A percentile compares a stretch with the other conserved stretches of the same genome.
These are phyloP conservation scores for Carterocephalus palaemon DNA, from an alignment of 2,888 invertebrate genomes.

Conservation along the genomic window DNA sequence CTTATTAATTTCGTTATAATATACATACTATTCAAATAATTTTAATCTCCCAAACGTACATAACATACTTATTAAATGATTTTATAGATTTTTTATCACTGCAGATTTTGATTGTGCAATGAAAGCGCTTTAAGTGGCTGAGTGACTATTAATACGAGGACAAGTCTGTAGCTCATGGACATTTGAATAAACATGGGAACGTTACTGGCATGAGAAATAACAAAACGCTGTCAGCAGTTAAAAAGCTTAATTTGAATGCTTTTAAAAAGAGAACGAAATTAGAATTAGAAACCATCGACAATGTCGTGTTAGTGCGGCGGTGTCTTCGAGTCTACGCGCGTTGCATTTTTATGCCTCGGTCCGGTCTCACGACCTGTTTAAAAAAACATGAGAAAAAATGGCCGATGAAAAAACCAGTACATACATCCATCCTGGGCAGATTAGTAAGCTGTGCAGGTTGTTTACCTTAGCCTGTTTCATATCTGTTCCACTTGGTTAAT, in stretches of 20 bases:
- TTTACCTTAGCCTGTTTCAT: conserved; percentile 40
- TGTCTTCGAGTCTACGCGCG: conserved; percentile 39
- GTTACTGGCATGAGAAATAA: conserved; percentile 13
- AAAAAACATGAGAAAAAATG: conserved; percentile 52
- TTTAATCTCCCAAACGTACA: no score
- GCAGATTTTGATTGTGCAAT: no score
- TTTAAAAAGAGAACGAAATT: conserved; percentile 21
- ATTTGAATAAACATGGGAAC: conserved; percentile 1
- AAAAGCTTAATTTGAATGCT: conserved; percentile 21
- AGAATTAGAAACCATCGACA: conserved; percentile 16
- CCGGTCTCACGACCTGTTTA: conserved; percentile 45
- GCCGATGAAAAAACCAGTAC: conserved; percentile 47
- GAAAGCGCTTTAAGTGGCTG: no score
- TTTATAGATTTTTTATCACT: no score
- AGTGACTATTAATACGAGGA: no score
- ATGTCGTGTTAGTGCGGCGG: no score
- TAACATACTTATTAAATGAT: no score
- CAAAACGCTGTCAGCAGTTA: conserved; percentile 4
- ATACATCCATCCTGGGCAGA: conserved; percentile 31
- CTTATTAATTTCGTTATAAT: no score
- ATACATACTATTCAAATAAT: no score
- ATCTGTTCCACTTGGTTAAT: conserved; percentile 21
- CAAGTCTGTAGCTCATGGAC: not conserved
- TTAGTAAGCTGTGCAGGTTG: conserved; percentile 36
- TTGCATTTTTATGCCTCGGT: conserved; percentile 52